Conservation (phyloP, 2,113 vertebrate genomes). For the Sinosuthora webbiana region DNA sequence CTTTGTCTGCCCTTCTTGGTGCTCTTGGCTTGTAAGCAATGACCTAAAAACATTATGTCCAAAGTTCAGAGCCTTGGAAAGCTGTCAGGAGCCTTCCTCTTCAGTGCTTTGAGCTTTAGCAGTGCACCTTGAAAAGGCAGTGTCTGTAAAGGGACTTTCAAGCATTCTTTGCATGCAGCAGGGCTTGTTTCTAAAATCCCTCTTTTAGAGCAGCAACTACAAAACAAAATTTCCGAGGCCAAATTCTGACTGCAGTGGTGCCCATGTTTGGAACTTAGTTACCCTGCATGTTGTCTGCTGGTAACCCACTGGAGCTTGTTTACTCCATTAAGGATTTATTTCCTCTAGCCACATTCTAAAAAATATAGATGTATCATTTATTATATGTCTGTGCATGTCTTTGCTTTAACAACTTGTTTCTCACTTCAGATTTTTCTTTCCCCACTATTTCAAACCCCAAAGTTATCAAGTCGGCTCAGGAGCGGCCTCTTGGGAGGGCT, state of each 20-base stretch:
- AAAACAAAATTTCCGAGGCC: neutral
- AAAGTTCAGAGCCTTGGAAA: neutral
- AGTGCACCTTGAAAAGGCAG: neutral
- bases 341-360: neutral
- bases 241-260: neutral
- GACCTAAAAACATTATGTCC: neutral
- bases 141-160: neutral
- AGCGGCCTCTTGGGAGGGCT: conserved; percentile 42
- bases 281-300: neutral
- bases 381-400: neutral
- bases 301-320: neutral
- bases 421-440: neutral
- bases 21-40: neutral
- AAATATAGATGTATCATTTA: neutral
- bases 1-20: conserved; percentile 31
- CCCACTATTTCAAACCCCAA: neutral
- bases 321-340: neutral
- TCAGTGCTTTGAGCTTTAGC: neutral
- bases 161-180: neutral
- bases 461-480: conserved; percentile 29
- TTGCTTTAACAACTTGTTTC: neutral
- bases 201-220: neutral
- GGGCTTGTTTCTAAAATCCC: neutral
- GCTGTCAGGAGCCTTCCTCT: neutral
- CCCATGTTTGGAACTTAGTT: neutral